A percentile compares a stretch with the other conserved stretches of the same genome.
Conservation (phyloP, 2,888 invertebrate species). For the Brenthis hecate region DNA sequence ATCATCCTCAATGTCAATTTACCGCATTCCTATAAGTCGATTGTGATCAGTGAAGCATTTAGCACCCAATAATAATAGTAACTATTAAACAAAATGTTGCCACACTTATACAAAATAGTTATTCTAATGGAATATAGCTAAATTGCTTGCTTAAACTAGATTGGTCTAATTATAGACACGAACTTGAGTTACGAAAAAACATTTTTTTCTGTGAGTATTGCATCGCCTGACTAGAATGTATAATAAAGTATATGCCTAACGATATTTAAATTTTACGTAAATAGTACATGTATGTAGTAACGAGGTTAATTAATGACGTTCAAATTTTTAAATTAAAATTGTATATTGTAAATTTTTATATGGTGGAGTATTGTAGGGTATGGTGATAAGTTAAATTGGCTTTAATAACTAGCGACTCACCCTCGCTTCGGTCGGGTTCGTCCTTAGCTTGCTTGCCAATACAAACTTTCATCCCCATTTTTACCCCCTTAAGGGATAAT, state of each 20-base stretch:
- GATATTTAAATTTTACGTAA: no score
- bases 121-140: background rate
- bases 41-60: conserved; percentile 8
- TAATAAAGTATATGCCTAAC: background rate
- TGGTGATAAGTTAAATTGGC: no score
- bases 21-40: conserved; percentile 1
- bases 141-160: background rate
- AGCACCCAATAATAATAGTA: conserved; percentile 16
- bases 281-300: no score
- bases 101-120: conserved; percentile 1
- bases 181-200: conserved; percentile 4
- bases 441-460: no score
- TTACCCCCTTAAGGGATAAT: no score
- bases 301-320: no score
- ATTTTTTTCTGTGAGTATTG: conserved; percentile 4
- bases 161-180: conserved; percentile 2
- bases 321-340: no score
- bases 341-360: no score
- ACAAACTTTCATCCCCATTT: no score
- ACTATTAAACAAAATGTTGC: background rate
- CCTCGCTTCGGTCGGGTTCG: no score
- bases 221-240: background rate
- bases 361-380: no score
- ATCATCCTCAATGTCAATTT: conserved; percentile 5
- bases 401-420: no score